A percentile compares a stretch with the other conserved stretches of the same genome.
These are phyloP conservation scores for Drosophila nr. perissopoda DNA, from an alignment of 2,888 invertebrate species.

Conservation along the genomic window DNA sequence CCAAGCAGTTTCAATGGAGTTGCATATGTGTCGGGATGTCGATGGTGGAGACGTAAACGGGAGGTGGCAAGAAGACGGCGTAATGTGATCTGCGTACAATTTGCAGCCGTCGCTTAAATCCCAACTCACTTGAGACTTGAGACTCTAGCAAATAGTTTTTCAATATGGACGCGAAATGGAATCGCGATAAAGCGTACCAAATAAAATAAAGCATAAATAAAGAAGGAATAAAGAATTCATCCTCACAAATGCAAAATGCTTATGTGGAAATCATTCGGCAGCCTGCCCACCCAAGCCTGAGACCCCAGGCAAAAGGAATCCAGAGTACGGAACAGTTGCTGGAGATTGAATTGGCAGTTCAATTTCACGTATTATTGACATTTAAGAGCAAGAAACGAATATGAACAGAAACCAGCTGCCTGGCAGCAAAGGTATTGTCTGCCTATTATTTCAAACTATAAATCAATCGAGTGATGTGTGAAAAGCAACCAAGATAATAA, in stretches of 20 bases:
- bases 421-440: slow-evolving; percentile 47
- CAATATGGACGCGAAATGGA: slow-evolving; percentile 65
- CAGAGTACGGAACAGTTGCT: slow-evolving; percentile 42
- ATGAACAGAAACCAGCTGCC: slow-evolving; percentile 43
- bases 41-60: neutral
- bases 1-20: slow-evolving; percentile 26
- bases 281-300: slow-evolving; percentile 2
- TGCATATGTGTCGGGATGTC: slow-evolving; percentile 52
- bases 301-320: slow-evolving; percentile 20
- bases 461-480: slow-evolving; percentile 62
- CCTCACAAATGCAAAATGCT: slow-evolving; percentile 60
- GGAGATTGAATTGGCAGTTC: slow-evolving; percentile 80
- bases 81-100: slow-evolving; percentile 80
- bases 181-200: slow-evolving; percentile 54
- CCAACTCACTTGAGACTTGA: slow-evolving; percentile 76
- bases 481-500: slow-evolving; percentile 12
- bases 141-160: slow-evolving; percentile 75
- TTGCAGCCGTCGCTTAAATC: slow-evolving; percentile 76
- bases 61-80: slow-evolving; percentile 10
- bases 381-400: slow-evolving; percentile 68
- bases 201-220: slow-evolving; percentile 74
- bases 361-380: slow-evolving; percentile 82
- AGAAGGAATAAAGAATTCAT: slow-evolving; percentile 52
- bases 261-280: slow-evolving; percentile 67
- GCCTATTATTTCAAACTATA: slow-evolving; percentile 70